These are phyloP conservation scores for Argopecten irradians DNA, from an alignment of 1,140 invertebrate species.

Conservation along the genomic window DNA sequence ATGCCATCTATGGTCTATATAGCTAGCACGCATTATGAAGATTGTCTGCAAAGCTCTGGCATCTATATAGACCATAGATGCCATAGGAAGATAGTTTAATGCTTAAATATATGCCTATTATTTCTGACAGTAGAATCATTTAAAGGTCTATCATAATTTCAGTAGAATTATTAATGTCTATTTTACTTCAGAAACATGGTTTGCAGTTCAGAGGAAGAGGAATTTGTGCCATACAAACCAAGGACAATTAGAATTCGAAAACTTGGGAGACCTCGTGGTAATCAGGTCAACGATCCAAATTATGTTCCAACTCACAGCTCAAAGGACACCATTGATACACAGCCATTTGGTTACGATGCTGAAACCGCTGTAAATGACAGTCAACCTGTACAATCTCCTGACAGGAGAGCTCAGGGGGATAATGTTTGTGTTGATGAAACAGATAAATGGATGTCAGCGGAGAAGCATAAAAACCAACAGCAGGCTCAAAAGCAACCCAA, in stretches of 20 bases:
- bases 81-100: no score
- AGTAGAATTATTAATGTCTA: background rate
- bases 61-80: no score
- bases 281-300: background rate
- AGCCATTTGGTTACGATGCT: background rate
- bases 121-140: no score
- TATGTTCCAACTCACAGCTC: no score
- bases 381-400: background rate
- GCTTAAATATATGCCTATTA: no score
- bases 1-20: no score
- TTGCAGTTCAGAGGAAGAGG: background rate
- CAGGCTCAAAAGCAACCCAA: background rate
- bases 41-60: no score
- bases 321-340: background rate
- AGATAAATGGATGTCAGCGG: background rate
- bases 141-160: no score
- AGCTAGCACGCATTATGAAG: no score
- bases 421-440: background rate
- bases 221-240: background rate
- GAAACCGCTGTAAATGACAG: background rate
- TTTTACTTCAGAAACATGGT: background rate
- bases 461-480: background rate
- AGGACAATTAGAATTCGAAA: background rate
- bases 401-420: background rate
- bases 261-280: background rate